Evolutionary conservation across 2,888 invertebrate genomes (phyloP).

Genomic region (Sialis lutaria): DNA sequence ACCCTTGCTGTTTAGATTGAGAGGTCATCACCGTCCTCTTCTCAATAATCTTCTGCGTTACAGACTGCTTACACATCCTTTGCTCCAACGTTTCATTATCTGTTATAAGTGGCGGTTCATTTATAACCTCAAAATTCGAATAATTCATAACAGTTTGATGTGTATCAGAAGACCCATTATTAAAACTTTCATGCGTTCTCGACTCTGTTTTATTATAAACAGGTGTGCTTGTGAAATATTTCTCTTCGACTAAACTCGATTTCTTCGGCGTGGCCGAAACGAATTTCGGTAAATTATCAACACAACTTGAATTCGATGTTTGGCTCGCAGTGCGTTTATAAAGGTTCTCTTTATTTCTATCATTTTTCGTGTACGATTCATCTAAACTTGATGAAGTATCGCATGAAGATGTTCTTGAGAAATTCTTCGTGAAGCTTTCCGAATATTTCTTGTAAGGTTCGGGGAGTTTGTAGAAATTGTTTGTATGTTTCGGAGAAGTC

Average conservation of each 20-base stretch:
- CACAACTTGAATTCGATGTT: background rate
- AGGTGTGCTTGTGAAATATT: conserved; percentile 20
- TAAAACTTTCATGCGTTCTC: conserved; percentile 15
- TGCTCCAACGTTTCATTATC: conserved; percentile 43
- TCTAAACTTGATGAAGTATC: background rate
- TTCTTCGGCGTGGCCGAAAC: conserved; percentile 5
- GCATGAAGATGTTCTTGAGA: background rate
- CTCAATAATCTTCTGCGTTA: conserved; percentile 49
- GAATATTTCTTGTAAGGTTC: conserved; percentile 7
- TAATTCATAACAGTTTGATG: conserved; percentile 13
- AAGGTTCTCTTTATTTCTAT: background rate
- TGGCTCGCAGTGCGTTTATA: background rate
- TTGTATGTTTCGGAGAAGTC: background rate
- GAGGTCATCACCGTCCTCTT: conserved; percentile 49
- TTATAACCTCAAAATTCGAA: conserved; percentile 20
- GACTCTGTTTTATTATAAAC: conserved; percentile 14
- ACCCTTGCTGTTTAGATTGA: conserved; percentile 23
- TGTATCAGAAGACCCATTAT: conserved; percentile 14
- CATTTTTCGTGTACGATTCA: background rate
- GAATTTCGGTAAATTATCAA: conserved; percentile 3
- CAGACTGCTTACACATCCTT: conserved; percentile 46
- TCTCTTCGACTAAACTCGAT: conserved; percentile 15
- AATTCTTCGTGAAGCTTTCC: conserved; percentile 4
- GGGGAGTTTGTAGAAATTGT: conserved; percentile 7
- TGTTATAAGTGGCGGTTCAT: conserved; percentile 20